Conservation (phyloP, 1,140 invertebrate genomes). For the Hetaerina americana region DNA sequence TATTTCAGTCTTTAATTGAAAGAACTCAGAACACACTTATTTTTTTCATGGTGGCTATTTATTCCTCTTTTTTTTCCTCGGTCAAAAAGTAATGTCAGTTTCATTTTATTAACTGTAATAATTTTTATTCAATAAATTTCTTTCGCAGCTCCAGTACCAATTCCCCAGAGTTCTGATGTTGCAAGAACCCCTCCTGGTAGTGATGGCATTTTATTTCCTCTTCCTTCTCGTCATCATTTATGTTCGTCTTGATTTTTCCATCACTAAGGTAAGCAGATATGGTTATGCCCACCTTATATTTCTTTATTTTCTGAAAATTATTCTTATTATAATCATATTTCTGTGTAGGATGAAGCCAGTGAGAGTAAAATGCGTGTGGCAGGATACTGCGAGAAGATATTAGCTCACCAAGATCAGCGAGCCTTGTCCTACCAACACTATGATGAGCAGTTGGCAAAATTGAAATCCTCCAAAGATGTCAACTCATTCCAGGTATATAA, state of each 20-base stretch:
- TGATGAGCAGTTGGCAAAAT: conserved; percentile 47
- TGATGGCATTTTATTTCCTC: conserved; percentile 75
- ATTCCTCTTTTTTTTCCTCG: no score
- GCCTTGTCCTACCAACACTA: conserved; percentile 46
- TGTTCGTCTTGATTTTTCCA: conserved; percentile 90
- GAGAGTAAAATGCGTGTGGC: conserved; percentile 41
- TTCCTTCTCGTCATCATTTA: conserved; percentile 90
- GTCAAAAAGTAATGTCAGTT: neutral
- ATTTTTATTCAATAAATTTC: conserved; percentile 9
- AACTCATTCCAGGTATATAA: conserved; percentile 31
- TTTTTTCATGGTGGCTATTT: no score
- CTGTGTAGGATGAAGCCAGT: conserved; percentile 40
- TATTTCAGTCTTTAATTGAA: neutral
- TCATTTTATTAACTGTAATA: neutral
- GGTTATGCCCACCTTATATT: no score
- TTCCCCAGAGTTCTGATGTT: conserved; percentile 78
- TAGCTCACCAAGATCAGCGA: conserved; percentile 45
- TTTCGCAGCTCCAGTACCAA: conserved; percentile 61
- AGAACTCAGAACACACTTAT: no score
- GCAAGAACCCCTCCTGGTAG: conserved; percentile 83
- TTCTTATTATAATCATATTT: neutral
- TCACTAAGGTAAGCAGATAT: conserved; percentile 44
- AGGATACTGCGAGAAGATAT: conserved; percentile 38
- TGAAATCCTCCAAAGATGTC: conserved; percentile 50
- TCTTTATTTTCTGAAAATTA: neutral